Evolutionary conservation across 2,797 vertebrate species (phyloP).

Genomic region (Pyrocephalus nanus): DNA sequence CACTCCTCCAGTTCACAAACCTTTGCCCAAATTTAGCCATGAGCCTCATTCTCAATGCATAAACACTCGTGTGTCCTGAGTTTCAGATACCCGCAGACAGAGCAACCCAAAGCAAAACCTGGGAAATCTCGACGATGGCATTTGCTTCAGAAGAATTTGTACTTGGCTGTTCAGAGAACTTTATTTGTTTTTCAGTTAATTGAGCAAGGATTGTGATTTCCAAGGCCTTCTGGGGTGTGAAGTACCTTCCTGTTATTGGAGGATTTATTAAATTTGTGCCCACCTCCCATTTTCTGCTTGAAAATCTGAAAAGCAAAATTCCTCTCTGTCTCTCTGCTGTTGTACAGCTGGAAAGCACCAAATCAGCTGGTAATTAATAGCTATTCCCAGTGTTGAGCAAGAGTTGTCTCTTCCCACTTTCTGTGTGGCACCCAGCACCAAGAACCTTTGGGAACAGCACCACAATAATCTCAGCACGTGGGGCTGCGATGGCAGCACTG

Average conservation of each 20-base stretch:
- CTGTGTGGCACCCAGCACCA: not conserved
- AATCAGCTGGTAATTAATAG: not conserved
- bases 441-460: not conserved
- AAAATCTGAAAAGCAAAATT: not conserved
- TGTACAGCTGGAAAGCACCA: not conserved
- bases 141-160: not conserved
- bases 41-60: not conserved
- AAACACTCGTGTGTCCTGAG: not conserved
- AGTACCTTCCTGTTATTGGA: not conserved
- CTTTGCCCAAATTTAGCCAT: constrained; percentile 10
- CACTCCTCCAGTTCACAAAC: not conserved
- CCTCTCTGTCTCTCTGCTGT: not conserved
- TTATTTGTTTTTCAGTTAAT: not conserved
- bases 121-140: fast-evolving
- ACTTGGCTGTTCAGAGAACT: not conserved
- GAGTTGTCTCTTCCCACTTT: not conserved
- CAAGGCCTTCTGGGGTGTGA: not conserved
- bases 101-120: constrained; percentile 25
- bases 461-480: not conserved
- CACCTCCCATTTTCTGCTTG: not conserved
- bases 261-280: not conserved
- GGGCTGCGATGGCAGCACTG: fast-evolving
- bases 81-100: not conserved
- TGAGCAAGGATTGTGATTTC: not conserved
- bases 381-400: not conserved